Evolutionary conservation across 64 coral and sea anemone species (phyloP), one percentile per base, ranked within the genome.

Genomic region (Stichodactyla helianthus): DNA sequence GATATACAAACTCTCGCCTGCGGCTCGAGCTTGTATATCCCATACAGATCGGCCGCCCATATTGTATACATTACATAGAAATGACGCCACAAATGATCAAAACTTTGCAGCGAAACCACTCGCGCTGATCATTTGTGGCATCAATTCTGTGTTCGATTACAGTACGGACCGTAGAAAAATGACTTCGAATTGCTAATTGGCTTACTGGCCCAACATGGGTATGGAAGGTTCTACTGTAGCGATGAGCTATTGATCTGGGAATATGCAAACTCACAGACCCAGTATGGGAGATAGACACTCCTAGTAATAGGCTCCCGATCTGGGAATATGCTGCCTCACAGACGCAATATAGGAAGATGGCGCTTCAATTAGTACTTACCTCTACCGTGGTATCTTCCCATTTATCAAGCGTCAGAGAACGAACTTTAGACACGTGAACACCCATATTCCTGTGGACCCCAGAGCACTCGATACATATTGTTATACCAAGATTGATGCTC

Each of bases 381-480:
- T 95, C 78, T 11, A 99, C 97, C 50, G 91, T 94, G 19, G 87
- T 90, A 50, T 95, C 93, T 77, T 99, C 97, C 97, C 97, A 99
- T 85, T 99, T 99, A 64, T 99, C 97, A 17, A 99, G 82, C 51
- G 97, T 95, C 15, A 99, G 27, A 0, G 97, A 99, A 15, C 97
- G 89, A 22, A 99, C 97, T 87, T 99, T 99, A 27, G 97, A 99
- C 27, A 99, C 90, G 55, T 99, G 97, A 13, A 99, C 97, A 11
- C 97, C 97, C 23, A 99, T 70, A 86, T 93, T 93, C 10, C 97
- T 90, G 88, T 99, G 97, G 5, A 99, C 93, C 74, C 97, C 97
- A 23, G 97, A 99, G 90, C 97, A 99, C 82, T 99, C 93, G 54
- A 99, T 99, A 89, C 97, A 99, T 51, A 99, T 50, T 14, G 89